Evolutionary conservation across 1,140 invertebrate genomes (phyloP), one percentile per base, ranked within the genome.

Genomic region (Bradynema listronoti): DNA sequence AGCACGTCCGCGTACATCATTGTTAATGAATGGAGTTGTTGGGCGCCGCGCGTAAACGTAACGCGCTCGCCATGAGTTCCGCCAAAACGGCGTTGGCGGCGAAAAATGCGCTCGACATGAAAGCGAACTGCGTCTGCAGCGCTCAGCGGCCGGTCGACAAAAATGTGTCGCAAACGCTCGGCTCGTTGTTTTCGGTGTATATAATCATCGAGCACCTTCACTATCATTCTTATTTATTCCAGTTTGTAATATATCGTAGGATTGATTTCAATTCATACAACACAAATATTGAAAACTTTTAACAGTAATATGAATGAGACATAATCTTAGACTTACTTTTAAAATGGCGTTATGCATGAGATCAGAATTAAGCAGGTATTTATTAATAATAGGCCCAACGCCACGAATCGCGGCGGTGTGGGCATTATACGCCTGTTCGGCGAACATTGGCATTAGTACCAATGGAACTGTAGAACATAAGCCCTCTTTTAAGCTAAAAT

Each of bases 361-460:
- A n/a, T 50, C n/a, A 16, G 29, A n/a, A 32, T 50, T 63, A n/a
- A 68, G 16, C 6, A 19, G 19, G 32, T 68, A 43, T 41, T 69
- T 69, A 58, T 56, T 63, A n/a, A 69, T 19, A 24, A 56, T 29
- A 27, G 19, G 34, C n/a, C 56, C 66, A 24, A 71, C 19, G 7
- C 52, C 49, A n/a, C 36, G 19, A 27, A 57, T 47, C 25, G 49
- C 22, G 11, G 42, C 69, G 16, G 56, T 30, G 32, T 68, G 30
- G 3, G 52, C 52, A 55, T 55, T 55, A 25, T 55, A 45, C 24
- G 52, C 33, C n/a, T 55, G 52, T 55, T 55, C 52, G 52, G 33
- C 50, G 32, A 50, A 55, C 5, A 55, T 22, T 2, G 52, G 52
- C 52, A 55, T 55, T 9, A 55, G 32, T 11, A 55, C 32, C 19